Base-by-base conservation (phyloP, 2,113 vertebrate genomes). In the Percina caprodes region DNA sequence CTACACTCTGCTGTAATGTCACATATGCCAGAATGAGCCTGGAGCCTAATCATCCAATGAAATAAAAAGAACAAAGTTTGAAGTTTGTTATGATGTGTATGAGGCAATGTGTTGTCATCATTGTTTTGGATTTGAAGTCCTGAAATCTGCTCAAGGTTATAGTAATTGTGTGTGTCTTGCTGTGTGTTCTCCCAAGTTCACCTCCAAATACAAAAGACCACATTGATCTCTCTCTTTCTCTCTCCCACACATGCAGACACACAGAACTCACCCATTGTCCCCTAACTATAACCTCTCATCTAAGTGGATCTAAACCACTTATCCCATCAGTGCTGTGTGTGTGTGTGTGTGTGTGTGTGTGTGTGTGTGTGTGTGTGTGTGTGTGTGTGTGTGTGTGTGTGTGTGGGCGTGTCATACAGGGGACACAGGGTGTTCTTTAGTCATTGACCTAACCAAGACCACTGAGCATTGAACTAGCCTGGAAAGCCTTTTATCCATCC, bases 121-220 rank as follows among this genome's bases (percentile, higher is more conserved):
- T 9, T 21, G 21, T 49, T 42, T 52, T 54, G 11, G 59, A 56
- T 68, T 55, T 33, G 51, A 45, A 39, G 65, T 26, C 33, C 45
- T 71, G n/a, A 79, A 69, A 67, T 55, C 14, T 48, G n/a, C 71
- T 77, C 66, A 83, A 77, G 87, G 87, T 91, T 76, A 86, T 58
- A n/a, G 49, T 71, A 35, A 49, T 61, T 49, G 48, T 35, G 42
- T 49, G 21, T 39, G 26, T 21, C 19, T 51, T 49, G 23, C 3
- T 63, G 48, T 62, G 80, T 91, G 85, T 48, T 85, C 39, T 76
- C 85, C 63, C 77, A 88, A 87, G 66, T 86, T 93, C 82, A 87
- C 90, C 93, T 93, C 82, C 79, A 91, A 69, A 91, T 85, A 91
- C 84, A 91, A 92, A 92, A 77, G 81, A 66, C 49, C 69, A 48